Evolutionary conservation across 92 coral and sea anemone genomes (phyloP).

Genomic region (Metridium senile): DNA sequence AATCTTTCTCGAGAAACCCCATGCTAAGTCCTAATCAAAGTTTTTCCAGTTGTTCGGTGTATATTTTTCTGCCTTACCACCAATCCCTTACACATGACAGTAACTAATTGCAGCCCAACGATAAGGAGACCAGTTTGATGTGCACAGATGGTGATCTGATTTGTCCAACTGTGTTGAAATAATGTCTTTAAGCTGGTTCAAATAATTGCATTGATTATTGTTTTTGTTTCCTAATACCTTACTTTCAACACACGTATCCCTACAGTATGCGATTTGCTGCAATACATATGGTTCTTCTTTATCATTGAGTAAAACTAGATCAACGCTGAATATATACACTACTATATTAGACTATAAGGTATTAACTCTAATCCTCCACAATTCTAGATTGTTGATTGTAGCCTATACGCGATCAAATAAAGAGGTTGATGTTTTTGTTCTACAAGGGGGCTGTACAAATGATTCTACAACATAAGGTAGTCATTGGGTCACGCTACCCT

Average conservation of each 20-base stretch:
- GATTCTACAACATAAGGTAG: conserved; percentile 8
- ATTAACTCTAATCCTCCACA: conserved; percentile 30
- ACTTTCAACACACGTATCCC: conserved; percentile 8
- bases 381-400: conserved; percentile 32
- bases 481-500: conserved; percentile 31
- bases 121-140: background rate
- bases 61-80: background rate
- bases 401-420: conserved; percentile 7
- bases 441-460: conserved; percentile 47
- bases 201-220: conserved; percentile 7
- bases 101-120: background rate
- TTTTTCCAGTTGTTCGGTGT: background rate
- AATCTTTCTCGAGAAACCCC: too few relatives aligned
- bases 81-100: background rate
- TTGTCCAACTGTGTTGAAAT: conserved; percentile 13
- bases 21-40: background rate
- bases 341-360: conserved; percentile 11
- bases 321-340: background rate
- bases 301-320: conserved; percentile 7
- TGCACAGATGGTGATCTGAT: conserved; percentile 17
- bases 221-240: conserved; percentile 3
- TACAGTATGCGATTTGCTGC: background rate
- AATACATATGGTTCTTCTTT: conserved; percentile 12
- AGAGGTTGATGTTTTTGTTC: background rate
- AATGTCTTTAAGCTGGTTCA: conserved; percentile 4